Evolutionary conservation across 2,797 vertebrate genomes (phyloP), one percentile per base, ranked within the genome.

Genomic region (Merluccius polli): DNA sequence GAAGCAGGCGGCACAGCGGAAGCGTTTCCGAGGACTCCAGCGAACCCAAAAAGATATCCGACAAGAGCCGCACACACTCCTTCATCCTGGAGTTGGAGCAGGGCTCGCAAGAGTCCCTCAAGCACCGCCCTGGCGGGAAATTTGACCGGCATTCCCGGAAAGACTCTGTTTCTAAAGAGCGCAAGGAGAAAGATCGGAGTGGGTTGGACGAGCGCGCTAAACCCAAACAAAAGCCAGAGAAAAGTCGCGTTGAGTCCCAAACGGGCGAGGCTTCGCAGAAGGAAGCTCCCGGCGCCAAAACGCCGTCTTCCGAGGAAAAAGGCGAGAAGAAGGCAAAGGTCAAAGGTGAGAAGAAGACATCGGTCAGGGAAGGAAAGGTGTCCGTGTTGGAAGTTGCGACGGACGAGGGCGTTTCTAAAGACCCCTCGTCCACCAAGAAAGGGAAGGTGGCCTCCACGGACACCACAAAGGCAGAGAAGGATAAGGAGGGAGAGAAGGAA

Each of bases 321-420:
- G 79, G 84, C 6, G 97, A 98, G 83, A 95, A 93, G 78, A 99
- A 95, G 85, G 89, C 78, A 13, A 99, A 96, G 85, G 89, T 94
- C 59, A 95, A 95, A 90, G 93, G 82, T 75, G 98, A 99, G 71
- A 93, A 93, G 87, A 98, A 95, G 87, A 72, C 87, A 31, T 87
- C 90, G 0, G 81, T 90, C 75, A 95, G 91, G 90, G 97, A 98
- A 75, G 93, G 89, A 12, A 95, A 88, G 78, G 3, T 81, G 74
- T 90, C 81, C 30, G 44, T 86, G 24, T 84, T 87, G 30, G 95
- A 95, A 76, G 91, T 92, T 8, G 88, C 85, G 27, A 74, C 83
- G n/a, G 87, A 88, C 1, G 96, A 97, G 70, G 95, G 95, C 52
- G 86, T 82, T 71, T 63, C 83, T 32, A 94, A 92, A 83, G 96